phyloP scores from a whole-genome alignment of 2,797 vertebrate species.

The Hylomyscus alleni region DNA sequence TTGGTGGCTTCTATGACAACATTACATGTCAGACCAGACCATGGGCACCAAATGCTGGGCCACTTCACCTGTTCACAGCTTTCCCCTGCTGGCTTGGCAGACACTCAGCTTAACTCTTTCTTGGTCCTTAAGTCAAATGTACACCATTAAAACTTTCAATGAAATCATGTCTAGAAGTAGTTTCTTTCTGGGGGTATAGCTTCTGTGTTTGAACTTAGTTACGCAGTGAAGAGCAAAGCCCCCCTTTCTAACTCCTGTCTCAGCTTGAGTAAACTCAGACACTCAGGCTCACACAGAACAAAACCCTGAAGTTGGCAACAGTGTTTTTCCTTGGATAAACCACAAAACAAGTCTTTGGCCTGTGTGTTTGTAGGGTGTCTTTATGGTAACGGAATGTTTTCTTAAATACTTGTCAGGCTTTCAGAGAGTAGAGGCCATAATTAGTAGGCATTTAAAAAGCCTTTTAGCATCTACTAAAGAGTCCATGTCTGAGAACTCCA shows the following conservation, averaged over 20 bases:
- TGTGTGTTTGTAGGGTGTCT: background rate
- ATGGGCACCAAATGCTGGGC: background rate
- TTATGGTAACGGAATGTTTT: constrained; percentile 5
- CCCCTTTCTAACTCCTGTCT: background rate
- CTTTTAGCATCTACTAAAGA: constrained; percentile 52
- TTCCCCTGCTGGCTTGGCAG: background rate
- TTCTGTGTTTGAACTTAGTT: constrained; percentile 14
- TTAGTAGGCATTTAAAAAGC: constrained; percentile 48
- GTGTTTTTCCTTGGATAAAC: background rate
- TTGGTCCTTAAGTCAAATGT: background rate
- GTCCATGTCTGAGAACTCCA: background rate
- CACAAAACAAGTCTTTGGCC: background rate
- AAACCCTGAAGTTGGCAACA: background rate
- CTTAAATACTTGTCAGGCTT: background rate
- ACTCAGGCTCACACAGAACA: constrained; percentile 35
- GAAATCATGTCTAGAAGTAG: constrained; percentile 36
- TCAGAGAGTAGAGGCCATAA: background rate
- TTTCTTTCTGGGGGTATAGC: constrained; percentile 47
- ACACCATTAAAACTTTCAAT: constrained; percentile 19
- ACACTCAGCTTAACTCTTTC: background rate
- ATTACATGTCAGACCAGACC: background rate
- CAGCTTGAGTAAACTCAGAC: constrained; percentile 4
- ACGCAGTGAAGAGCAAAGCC: background rate
- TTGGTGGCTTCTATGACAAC: background rate
- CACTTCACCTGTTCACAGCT: background rate